Evolutionary conservation across 30 jellyfish, hydroid and myxozoan genomes (phyloP), one percentile per base, ranked within the genome.

Genomic region (Turritopsis rubra): DNA sequence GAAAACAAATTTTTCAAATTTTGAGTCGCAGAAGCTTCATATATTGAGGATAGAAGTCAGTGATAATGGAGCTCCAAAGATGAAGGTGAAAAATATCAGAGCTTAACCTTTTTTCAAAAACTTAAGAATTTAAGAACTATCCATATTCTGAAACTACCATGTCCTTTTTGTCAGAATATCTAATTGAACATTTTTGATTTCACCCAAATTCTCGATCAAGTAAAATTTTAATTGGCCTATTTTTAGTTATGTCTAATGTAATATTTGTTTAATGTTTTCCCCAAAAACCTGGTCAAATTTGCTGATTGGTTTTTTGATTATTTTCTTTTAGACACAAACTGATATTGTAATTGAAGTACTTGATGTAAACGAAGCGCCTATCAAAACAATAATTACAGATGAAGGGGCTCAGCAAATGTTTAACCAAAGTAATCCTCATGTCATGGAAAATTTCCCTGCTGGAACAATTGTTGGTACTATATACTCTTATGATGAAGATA

Each of bases 61-160:
- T 1, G 98, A 91, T 77, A 82, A 82, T 87, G 98, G 98, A 28
- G 22, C 73, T 31, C 98, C 96, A 7, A 74, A 89, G 24, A 70
- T 87, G 72, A 73, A 87, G 89, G 98, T 87, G 73, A 41, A 13
- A 41, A 41, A 41, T 41, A 41, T n/a, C n/a, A n/a, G n/a, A n/a
- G n/a, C 60, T 41, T 41, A 41, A 5, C 5, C 60, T 5, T 41
- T 41, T 13, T 41, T 13, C 60, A 3, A 3, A n/a, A n/a, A n/a
- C n/a, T n/a, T n/a, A n/a, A n/a, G n/a, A n/a, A n/a, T n/a, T n/a
- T n/a, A n/a, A n/a, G n/a, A n/a, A n/a, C n/a, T n/a, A n/a, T n/a
- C n/a, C n/a, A n/a, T n/a, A n/a, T n/a, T n/a, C n/a, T n/a, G n/a
- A n/a, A n/a, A n/a, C n/a, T n/a, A n/a, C n/a, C n/a, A n/a, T n/a